Base-by-base conservation (phyloP, 2,888 invertebrate genomes). In the Andrena trimmerana region DNA sequence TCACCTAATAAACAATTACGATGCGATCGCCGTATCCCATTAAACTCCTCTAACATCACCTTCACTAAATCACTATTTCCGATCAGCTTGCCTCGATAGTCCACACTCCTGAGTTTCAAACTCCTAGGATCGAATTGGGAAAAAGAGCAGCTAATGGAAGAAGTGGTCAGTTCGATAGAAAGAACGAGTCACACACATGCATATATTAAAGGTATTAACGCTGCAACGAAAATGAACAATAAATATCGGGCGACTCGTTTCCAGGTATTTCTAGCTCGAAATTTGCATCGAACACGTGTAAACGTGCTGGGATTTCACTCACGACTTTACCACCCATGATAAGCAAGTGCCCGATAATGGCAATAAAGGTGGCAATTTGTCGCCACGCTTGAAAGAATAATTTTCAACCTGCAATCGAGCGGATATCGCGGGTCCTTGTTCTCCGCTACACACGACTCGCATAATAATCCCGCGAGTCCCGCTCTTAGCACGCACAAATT, bases 351-450 rank as follows among this genome's bases (percentile, higher is more conserved):
- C 73, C 83, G 85, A 89, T 88, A 86, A 88, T 86, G 76, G 75
- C 81, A 87, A 87, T 90, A 86, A 86, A 86, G 85, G 86, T 83
- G 80, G 78, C 85, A 86, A 90, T 90, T 90, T 87, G 87, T 86
- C 88, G 83, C 31, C 50, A 59, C 24, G 62, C 52, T 29, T 48
- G 75, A 70, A 87, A 85, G 75, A 80, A 80, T 67, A 72, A 85
- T 79, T 78, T 79, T 60, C 72, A n/a, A 3, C 27, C 33, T 24
- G 75, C 65, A 57, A 87, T 78, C 75, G 57, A 24, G 67, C 65
- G 65, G 59, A 78, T 69, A 68, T 60, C 62, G 33, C 10, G 24
- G 29, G 24, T 13, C 68, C 29, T 72, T 54, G 50, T 66, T 71
- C 77, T 52, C 75, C 66, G 76, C 79, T 81, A 60, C 63, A 74